Evolutionary conservation across 2,888 invertebrate genomes (phyloP).

Genomic region (Leucania comma): DNA sequence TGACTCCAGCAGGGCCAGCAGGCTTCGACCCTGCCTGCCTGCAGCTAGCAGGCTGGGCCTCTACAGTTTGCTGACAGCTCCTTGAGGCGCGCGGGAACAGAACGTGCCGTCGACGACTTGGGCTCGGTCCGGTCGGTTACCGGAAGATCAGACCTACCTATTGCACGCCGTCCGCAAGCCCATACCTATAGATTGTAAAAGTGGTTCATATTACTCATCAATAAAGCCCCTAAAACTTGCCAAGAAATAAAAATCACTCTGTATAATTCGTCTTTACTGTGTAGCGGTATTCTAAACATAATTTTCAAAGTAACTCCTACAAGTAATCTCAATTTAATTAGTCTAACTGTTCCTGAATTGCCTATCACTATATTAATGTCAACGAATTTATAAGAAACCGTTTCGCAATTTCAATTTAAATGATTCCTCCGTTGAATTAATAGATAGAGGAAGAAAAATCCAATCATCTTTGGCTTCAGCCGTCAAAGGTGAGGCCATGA

Average conservation of each 20-base stretch:
- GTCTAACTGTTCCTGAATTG: neutral
- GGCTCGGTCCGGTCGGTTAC: too few species aligned
- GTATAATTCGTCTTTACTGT: neutral
- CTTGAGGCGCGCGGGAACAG: too few species aligned
- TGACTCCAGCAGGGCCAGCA: too few species aligned
- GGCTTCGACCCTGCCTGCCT: too few species aligned
- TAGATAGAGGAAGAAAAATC: conserved; percentile 41
- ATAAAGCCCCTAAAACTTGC: neutral
- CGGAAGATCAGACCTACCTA: too few species aligned
- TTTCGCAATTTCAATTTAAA: conserved; percentile 34
- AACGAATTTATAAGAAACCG: neutral
- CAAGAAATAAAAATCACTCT: neutral
- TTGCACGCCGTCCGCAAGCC: too few species aligned
- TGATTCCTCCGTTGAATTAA: conserved; percentile 37
- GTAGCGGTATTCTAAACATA: neutral
- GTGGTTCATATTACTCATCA: too few species aligned
- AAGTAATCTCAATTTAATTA: conserved; percentile 15
- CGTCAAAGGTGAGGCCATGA: conserved; percentile 49
- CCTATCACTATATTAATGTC: neutral
- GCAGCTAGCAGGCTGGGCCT: too few species aligned
- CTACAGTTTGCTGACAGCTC: too few species aligned
- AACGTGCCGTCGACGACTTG: too few species aligned
- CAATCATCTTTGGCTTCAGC: conserved; percentile 46
- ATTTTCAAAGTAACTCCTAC: neutral
- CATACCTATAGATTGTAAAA: too few species aligned